Base-by-base conservation (phyloP, 2,888 invertebrate genomes). In the Spisula subtruncata region DNA sequence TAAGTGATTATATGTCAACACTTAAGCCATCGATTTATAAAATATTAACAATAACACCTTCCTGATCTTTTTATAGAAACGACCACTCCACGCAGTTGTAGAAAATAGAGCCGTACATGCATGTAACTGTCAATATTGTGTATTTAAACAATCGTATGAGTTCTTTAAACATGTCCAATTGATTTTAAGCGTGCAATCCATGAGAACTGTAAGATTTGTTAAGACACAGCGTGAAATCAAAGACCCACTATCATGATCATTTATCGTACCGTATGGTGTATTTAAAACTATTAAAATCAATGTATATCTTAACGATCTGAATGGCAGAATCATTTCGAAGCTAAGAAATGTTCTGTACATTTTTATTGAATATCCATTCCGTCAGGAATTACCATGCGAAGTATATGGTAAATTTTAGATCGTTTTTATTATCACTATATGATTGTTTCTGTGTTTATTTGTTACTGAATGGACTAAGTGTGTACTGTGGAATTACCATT, bases 161-260 rank as follows among this genome's bases (percentile, higher is more conserved):
- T 66, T 66, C 60, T 66, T n/a, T 66, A 25, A 66, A n/a, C 60
- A 66, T 66, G 25, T 66, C 60, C 1, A 66, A 66, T 66, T 66
- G 60, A 66, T 66, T 66, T 51, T 66, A n/a, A n/a, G 60, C 25
- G 25, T 66, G 6, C 0, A 66, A n/a, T 66, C 14, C 12, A 25
- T 66, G 60, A 66, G 25, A 66, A 66, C n/a, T n/a, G 20, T 66
- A 66, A n/a, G 60, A 66, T 66, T 66, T 66, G 25, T 25, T 8
- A 66, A 25, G 60, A 25, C 60, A 10, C 25, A n/a, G n/a, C n/a
- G n/a, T n/a, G n/a, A 66, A 66, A 66, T 66, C 60, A 25, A n/a
- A 66, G 60, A 66, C 20, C 60, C n/a, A n/a, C 10, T 25, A 66
- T 66, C 1, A 2, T 25, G 25, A 25, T 25, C 60, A 25, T 16